Conservation (phyloP, 2,888 invertebrate genomes). For the Diachrysia chrysitis region DNA sequence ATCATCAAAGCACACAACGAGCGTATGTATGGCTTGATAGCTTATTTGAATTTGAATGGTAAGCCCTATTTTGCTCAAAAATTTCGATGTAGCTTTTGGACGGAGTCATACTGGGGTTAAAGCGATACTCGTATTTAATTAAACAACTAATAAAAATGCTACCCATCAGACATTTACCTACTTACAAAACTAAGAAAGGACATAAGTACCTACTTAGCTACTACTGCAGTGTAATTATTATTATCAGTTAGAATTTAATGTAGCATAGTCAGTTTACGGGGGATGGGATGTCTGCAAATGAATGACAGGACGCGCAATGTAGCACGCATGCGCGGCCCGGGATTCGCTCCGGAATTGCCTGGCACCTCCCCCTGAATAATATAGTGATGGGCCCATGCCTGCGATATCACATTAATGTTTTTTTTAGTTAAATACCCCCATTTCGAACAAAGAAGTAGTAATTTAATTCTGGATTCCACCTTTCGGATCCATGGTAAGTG, state of each 20-base stretch:
- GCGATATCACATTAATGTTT: neutral
- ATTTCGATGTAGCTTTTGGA: no score
- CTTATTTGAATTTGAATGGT: no score
- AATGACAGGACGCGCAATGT: constrained; percentile 57
- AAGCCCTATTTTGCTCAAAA: no score
- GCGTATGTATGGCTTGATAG: no score
- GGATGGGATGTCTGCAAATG: constrained; percentile 49
- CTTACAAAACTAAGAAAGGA: neutral
- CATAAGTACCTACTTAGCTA: neutral
- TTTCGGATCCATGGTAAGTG: neutral
- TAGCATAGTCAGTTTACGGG: constrained; percentile 23
- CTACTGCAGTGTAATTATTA: neutral
- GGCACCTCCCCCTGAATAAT: constrained; percentile 58
- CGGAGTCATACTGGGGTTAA: no score
- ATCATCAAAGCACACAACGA: no score
- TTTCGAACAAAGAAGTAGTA: neutral
- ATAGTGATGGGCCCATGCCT: constrained; percentile 66
- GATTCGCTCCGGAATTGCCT: constrained; percentile 65
- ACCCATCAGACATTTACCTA: neutral
- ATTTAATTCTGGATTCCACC: neutral
- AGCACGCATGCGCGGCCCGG: constrained; percentile 74
- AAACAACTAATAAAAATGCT: neutral
- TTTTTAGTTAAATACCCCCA: neutral
- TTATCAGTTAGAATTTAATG: constrained; percentile 8
- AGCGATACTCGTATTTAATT: no score